These are phyloP conservation scores for Myopa testacea DNA, from an alignment of 2,888 invertebrate species.

Conservation along the genomic window DNA sequence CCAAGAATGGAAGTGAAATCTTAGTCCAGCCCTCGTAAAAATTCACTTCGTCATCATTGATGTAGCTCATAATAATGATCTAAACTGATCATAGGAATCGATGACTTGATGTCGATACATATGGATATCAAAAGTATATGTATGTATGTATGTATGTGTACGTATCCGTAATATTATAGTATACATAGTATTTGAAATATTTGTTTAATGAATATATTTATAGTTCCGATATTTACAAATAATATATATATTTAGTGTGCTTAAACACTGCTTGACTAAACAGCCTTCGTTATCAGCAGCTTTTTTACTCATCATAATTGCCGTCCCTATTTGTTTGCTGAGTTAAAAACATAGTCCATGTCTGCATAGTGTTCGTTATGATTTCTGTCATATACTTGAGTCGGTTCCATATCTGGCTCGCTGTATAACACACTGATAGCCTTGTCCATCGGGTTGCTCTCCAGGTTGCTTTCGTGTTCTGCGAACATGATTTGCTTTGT, in stretches of 20 bases:
- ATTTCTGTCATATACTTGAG: conserved; percentile 28
- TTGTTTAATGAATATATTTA: background rate
- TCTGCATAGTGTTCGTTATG: conserved; percentile 45
- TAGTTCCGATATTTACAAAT: conserved; percentile 31
- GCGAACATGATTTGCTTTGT: conserved; percentile 30
- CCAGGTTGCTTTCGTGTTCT: conserved; percentile 28
- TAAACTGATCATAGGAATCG: too few species aligned
- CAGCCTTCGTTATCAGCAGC: background rate
- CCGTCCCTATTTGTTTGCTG: conserved; percentile 32
- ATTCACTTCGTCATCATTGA: conserved; percentile 52
- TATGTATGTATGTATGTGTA: conserved; percentile 31
- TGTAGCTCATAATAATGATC: background rate
- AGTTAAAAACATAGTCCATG: conserved; percentile 51
- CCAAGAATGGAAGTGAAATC: conserved; percentile 56
- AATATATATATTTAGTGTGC: conserved; percentile 33
- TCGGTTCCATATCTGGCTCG: conserved; percentile 49
- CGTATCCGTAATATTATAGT: conserved; percentile 31
- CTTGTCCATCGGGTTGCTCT: conserved; percentile 56
- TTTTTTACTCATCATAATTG: background rate
- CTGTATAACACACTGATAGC: conserved; percentile 54
- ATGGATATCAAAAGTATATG: background rate
- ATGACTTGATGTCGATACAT: background rate
- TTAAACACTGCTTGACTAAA: conserved; percentile 30
- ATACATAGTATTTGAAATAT: conserved; percentile 16
- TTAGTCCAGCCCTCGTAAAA: conserved; percentile 68